phyloP scores from a whole-genome alignment of 2,113 vertebrate genomes.

The Cathartes aura region DNA sequence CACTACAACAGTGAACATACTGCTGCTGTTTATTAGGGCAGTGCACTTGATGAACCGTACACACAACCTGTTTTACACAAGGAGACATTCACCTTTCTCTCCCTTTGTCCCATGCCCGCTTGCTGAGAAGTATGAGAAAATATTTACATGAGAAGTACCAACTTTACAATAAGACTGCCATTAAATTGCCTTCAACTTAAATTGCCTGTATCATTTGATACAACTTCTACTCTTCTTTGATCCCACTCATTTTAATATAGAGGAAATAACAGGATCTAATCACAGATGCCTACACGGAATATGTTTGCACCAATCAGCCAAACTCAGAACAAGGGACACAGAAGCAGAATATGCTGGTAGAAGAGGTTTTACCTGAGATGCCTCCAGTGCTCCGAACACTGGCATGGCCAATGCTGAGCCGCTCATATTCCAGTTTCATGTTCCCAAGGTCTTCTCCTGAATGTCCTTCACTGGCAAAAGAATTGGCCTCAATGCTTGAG shows the following conservation, averaged over 20 bases:
- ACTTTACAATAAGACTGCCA: background rate
- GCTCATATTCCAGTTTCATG: slow-evolving; percentile 52
- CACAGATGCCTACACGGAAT: background rate
- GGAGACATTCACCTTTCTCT: background rate
- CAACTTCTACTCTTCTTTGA: background rate
- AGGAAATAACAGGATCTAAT: background rate
- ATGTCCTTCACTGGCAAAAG: slow-evolving; percentile 65
- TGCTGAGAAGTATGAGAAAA: background rate
- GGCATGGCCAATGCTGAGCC: background rate
- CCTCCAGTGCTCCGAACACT: slow-evolving; percentile 43
- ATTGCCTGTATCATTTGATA: background rate
- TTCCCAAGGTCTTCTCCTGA: slow-evolving; percentile 65
- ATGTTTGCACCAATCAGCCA: background rate
- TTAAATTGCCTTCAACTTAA: background rate
- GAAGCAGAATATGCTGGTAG: background rate
- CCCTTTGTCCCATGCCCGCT: background rate
- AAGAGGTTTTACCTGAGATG: slow-evolving; percentile 72
- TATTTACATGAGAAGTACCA: background rate
- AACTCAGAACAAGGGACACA: background rate
- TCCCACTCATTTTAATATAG: background rate
- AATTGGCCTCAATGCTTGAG: slow-evolving; percentile 28
- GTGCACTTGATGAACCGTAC: background rate
- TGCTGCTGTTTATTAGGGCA: background rate
- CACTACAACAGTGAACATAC: background rate
- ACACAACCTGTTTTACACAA: background rate